These are phyloP conservation scores for Platichthys flesus DNA, from an alignment of 2,113 vertebrate species.

Conservation along the genomic window DNA sequence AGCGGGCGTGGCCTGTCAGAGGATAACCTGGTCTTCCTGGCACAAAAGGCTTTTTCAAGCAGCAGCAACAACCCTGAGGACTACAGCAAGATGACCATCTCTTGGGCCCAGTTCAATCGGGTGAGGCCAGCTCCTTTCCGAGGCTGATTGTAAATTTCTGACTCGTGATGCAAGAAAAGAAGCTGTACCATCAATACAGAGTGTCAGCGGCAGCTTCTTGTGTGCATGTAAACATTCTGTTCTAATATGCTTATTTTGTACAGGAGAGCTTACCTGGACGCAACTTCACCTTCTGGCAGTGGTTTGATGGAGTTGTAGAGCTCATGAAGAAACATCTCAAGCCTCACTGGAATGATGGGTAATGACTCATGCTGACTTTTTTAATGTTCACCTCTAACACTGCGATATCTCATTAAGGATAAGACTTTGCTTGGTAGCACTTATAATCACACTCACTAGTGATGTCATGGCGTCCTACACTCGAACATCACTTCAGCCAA, in stretches of 20 bases:
- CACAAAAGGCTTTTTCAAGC: conserved; percentile 92
- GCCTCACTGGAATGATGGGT: conserved; percentile 98
- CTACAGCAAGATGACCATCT: conserved; percentile 89
- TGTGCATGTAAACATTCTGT: neutral
- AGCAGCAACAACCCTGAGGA: conserved; percentile 88
- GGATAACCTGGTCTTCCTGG: conserved; percentile 92
- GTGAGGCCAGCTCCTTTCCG: conserved; percentile 67
- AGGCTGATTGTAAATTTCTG: neutral
- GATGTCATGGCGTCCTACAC: neutral
- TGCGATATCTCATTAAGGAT: neutral
- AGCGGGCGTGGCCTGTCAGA: conserved; percentile 90
- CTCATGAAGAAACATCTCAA: conserved; percentile 96
- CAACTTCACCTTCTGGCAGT: conserved; percentile 99
- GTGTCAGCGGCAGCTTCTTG: neutral
- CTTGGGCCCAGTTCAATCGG: conserved; percentile 95
- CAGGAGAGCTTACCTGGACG: conserved; percentile 94
- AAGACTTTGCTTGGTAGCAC: neutral
- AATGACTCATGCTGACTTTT: conserved; percentile 47
- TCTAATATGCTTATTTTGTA: neutral
- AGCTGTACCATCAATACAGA: neutral
- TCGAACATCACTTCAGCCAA: neutral
- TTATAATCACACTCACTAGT: neutral
- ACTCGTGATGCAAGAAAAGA: neutral
- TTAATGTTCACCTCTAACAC: neutral
- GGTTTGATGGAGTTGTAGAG: conserved; percentile 98